phyloP scores from a whole-genome alignment of 2,113 vertebrate species.

The Prolemur simus region DNA sequence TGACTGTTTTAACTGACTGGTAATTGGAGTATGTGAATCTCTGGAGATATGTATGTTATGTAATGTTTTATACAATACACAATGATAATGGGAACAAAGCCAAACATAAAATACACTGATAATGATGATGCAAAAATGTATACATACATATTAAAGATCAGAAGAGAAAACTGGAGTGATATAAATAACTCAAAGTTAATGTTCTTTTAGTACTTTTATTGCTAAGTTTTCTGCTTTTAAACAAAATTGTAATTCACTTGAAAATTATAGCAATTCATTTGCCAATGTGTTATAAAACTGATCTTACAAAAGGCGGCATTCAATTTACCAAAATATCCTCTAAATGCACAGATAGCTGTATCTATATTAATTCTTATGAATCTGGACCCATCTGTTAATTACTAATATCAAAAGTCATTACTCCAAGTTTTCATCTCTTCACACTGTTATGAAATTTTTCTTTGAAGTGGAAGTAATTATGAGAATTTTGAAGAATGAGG shows the following conservation, averaged over 20 bases:
- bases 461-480: slow-evolving; percentile 61
- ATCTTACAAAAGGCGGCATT: slow-evolving; percentile 23
- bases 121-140: not conserved
- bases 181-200: not conserved
- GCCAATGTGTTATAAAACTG: not conserved
- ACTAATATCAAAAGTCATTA: slow-evolving; percentile 60
- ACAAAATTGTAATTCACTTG: slow-evolving; percentile 45
- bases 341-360: not conserved
- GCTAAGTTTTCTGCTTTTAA: slow-evolving; percentile 43
- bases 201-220: not conserved
- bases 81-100: not conserved
- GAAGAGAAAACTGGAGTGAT: slow-evolving; percentile 54
- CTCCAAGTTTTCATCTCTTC: slow-evolving; percentile 64
- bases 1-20: slow-evolving; percentile 31
- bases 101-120: slow-evolving; percentile 39
- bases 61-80: not conserved
- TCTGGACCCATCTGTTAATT: slow-evolving; percentile 62
- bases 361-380: slow-evolving; percentile 40
- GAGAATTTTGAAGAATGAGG: slow-evolving; percentile 64
- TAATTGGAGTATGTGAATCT: not conserved
- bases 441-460: slow-evolving; percentile 39
- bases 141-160: not conserved
- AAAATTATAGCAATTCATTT: slow-evolving; percentile 56
- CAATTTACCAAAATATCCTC: not conserved
- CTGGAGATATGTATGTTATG: not conserved